These are phyloP conservation scores for Linnaemya tessellans DNA, from an alignment of 2,888 invertebrate species.

Conservation along the genomic window DNA sequence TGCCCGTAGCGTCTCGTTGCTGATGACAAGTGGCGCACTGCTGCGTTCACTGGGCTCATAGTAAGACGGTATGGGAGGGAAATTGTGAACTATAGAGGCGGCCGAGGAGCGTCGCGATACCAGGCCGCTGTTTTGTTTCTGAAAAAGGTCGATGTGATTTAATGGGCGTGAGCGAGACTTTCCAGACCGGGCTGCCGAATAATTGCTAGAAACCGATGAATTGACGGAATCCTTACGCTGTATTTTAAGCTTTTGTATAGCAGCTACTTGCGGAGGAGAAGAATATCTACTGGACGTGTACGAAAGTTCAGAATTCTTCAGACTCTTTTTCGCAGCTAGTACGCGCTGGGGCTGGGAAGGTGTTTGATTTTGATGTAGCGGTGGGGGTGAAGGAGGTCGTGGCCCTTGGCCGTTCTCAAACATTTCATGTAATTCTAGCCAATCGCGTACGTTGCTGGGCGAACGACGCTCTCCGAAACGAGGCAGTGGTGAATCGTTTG, in stretches of 20 bases:
- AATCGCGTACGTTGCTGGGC: conserved; percentile 82
- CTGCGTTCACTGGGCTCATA: conserved; percentile 65
- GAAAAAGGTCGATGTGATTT: conserved; percentile 79
- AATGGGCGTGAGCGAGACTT: conserved; percentile 73
- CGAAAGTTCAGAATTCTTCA: conserved; percentile 77
- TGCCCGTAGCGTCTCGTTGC: conserved; percentile 32
- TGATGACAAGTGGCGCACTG: background rate
- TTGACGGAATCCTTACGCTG: conserved; percentile 76
- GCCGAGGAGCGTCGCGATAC: conserved; percentile 80
- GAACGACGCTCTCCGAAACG: conserved; percentile 82
- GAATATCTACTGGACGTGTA: conserved; percentile 75
- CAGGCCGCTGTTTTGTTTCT: conserved; percentile 80
- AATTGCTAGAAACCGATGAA: conserved; percentile 77
- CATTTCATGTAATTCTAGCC: conserved; percentile 82
- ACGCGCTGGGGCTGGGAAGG: conserved; percentile 20
- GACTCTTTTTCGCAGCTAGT: conserved; percentile 50
- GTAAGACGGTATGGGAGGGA: conserved; percentile 78
- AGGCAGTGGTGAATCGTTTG: conserved; percentile 75
- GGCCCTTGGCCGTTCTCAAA: conserved; percentile 74
- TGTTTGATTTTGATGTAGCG: conserved; percentile 38
- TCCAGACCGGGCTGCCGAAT: conserved; percentile 76
- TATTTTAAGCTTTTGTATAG: conserved; percentile 59
- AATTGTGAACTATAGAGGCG: conserved; percentile 80
- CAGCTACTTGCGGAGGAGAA: conserved; percentile 53
- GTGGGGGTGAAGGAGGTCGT: conserved; percentile 38